A percentile compares a stretch with the other conserved stretches of the same genome.
These are phyloP conservation scores for Pedetes capensis DNA, from an alignment of 2,113 vertebrate genomes.

Conservation along the genomic window DNA sequence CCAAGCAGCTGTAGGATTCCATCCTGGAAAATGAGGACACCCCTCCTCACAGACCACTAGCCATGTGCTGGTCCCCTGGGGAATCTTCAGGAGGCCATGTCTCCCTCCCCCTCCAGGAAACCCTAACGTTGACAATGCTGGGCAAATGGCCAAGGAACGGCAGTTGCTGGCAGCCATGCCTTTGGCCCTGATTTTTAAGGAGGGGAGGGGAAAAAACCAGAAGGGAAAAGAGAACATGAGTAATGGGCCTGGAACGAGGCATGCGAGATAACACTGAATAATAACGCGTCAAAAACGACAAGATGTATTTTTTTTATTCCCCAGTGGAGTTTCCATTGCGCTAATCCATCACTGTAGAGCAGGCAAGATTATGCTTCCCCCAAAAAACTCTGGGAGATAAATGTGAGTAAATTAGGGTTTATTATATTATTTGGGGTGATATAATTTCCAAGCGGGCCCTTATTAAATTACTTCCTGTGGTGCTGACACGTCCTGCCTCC, in stretches of 20 bases:
- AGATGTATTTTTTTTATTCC: constrained; percentile 88
- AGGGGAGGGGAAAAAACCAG: constrained; percentile 39
- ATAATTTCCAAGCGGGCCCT: constrained; percentile 79
- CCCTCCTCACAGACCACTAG: neutral
- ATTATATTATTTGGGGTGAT: constrained; percentile 86
- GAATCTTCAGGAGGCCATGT: neutral
- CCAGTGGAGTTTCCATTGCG: constrained; percentile 84
- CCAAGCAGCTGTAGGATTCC: neutral
- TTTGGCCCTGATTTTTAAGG: constrained; percentile 48
- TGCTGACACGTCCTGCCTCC: constrained; percentile 53
- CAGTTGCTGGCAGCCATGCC: neutral
- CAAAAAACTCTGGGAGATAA: constrained; percentile 84
- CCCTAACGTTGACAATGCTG: neutral
- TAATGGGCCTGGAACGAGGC: constrained; percentile 86
- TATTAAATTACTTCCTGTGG: constrained; percentile 82
- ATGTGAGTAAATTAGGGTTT: constrained; percentile 88
- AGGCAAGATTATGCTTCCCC: constrained; percentile 85
- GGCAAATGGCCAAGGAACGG: neutral
- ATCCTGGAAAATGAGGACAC: neutral
- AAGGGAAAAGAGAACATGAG: constrained; percentile 81
- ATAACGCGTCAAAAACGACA: constrained; percentile 87
- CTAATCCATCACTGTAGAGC: constrained; percentile 88
- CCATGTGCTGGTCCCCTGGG: neutral
- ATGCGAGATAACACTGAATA: constrained; percentile 87
- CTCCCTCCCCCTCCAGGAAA: neutral